Percentiles rank a stretch among this genome's conserved stretches.
Conservation (phyloP, 2,888 invertebrate species). For the Encarsia formosa region DNA sequence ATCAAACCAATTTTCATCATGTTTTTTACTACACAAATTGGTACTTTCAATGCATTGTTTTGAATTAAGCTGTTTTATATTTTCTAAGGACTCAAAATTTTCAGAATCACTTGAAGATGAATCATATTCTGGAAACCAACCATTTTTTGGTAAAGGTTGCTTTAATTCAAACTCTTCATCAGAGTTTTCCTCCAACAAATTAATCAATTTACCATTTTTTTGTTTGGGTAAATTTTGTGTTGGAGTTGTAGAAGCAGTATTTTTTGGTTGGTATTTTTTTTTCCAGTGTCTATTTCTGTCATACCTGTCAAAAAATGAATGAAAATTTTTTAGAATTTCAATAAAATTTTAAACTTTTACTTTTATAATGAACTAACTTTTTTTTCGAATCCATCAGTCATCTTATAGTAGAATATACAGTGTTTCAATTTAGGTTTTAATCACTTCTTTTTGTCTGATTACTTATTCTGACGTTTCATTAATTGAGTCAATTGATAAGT, state of each 20-base stretch:
- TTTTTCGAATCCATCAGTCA: conserved; percentile 24
- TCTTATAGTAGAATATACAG: background rate
- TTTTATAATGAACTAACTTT: conserved; percentile 6
- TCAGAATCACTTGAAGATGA: conserved; percentile 18
- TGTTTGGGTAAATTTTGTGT: conserved; percentile 3
- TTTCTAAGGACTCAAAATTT: conserved; percentile 1
- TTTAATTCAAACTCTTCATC: conserved; percentile 13
- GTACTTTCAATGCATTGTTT: background rate
- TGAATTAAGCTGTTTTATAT: background rate
- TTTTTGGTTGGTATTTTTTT: conserved; percentile 11
- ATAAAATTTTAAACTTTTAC: no score
- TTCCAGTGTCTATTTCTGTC: conserved; percentile 17
- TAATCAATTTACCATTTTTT: background rate
- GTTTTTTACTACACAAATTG: background rate
- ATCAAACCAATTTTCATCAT: conserved; percentile 20
- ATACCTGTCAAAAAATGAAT: conserved; percentile 4
- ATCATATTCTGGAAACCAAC: conserved; percentile 23
- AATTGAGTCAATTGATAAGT: no score
- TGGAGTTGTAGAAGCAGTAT: background rate
- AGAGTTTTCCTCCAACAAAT: background rate
- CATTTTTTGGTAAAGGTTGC: conserved; percentile 18
- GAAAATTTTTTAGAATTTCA: background rate
- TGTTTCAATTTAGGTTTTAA: background rate
- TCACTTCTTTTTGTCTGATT: no score
- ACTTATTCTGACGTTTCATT: no score